Evolutionary conservation across 2,113 vertebrate genomes (phyloP).

Genomic region (Telmatochromis sp.): DNA sequence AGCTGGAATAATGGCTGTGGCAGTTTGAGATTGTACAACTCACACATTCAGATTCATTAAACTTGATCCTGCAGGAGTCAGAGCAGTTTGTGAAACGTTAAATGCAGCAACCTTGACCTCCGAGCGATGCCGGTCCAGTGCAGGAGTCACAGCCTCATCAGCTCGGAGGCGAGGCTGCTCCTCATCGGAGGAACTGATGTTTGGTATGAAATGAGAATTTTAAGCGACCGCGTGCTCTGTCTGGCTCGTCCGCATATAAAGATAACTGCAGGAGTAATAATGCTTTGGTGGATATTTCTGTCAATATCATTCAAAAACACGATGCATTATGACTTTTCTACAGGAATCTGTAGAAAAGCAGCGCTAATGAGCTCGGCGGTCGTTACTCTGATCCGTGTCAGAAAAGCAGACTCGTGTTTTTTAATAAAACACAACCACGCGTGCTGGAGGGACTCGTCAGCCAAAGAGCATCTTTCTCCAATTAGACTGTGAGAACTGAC

Average conservation of each 20-base stretch:
- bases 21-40: neutral
- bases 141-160: neutral
- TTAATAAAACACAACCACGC: neutral
- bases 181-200: neutral
- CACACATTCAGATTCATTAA: neutral
- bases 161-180: neutral
- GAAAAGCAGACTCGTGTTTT: neutral
- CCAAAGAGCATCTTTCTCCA: neutral
- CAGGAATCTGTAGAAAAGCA: neutral
- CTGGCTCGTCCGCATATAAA: fast-evolving
- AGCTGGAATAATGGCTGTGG: neutral
- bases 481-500: neutral
- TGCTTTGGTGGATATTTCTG: neutral
- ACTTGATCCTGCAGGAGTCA: neutral
- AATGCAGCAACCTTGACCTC: neutral
- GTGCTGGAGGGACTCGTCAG: neutral
- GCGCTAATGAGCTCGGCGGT: neutral
- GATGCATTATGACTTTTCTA: neutral
- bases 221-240: fast-evolving
- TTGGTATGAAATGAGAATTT: neutral
- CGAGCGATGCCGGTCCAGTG: neutral
- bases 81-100: neutral
- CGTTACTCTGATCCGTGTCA: neutral
- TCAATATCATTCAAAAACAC: neutral
- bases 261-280: neutral